Conservation (phyloP, 1,140 invertebrate genomes). For the Akabosia matsudoensis region DNA sequence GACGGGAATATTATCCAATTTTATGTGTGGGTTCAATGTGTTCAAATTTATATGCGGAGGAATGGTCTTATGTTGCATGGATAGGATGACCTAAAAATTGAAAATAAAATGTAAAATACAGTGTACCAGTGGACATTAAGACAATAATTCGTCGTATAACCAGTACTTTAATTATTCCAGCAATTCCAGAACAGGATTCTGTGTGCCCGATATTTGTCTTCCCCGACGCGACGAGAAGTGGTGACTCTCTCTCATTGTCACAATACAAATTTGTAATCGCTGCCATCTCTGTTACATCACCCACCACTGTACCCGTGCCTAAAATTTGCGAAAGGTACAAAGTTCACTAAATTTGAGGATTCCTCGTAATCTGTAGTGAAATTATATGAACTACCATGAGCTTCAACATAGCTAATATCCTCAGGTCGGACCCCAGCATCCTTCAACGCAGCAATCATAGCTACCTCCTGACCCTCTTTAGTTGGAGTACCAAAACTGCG, state of each 20-base stretch:
- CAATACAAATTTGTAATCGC: background rate
- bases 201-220: conserved; percentile 22
- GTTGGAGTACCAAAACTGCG: conserved; percentile 17
- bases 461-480: conserved; percentile 17
- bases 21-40: conserved; percentile 16
- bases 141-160: background rate
- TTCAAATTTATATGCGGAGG: conserved; percentile 13
- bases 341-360: background rate
- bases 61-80: conserved; percentile 15
- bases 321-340: background rate
- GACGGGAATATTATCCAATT: background rate
- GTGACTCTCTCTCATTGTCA: background rate
- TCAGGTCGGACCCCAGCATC: background rate
- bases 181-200: conserved; percentile 1
- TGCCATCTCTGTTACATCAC: conserved; percentile 12
- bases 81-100: conserved; percentile 2
- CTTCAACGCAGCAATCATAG: background rate
- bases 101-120: background rate
- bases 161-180: background rate
- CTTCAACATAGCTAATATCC: conserved; percentile 14
- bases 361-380: background rate
- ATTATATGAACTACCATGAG: conserved; percentile 15
- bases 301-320: conserved; percentile 6
- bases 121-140: background rate
- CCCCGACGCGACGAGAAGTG: background rate